Evolutionary conservation across 2,113 vertebrate genomes (phyloP), one percentile per base, ranked within the genome.

Genomic region (Rhizomys pruinosus): DNA sequence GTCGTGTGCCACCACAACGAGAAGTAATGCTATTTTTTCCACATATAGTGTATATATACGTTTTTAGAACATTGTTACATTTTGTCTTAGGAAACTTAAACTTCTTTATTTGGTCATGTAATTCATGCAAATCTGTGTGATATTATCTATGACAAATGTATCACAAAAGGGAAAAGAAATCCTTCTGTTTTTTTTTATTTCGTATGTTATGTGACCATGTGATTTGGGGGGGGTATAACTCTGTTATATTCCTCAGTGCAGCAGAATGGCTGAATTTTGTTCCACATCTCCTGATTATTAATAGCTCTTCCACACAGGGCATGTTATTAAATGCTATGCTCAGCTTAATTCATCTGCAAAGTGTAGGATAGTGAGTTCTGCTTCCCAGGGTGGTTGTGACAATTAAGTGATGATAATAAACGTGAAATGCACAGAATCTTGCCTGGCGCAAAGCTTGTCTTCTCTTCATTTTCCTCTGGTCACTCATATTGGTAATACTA

Each of bases 11-110:
- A n/a, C n/a, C n/a, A n/a, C n/a, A n/a, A n/a, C n/a, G n/a, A n/a
- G n/a, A n/a, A n/a, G n/a, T n/a, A n/a, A n/a, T n/a, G n/a, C n/a
- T n/a, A n/a, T n/a, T n/a, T n/a, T n/a, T n/a, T n/a, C n/a, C 13
- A 0, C n/a, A n/a, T 68, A 71, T 20, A 72, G n/a, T 9, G 5
- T 20, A 39, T 77, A 44, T 4, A 73, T 87, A 22, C 42, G n/a
- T n/a, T 81, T 89, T 85, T 55, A 91, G 68, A 89, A 23, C 34
- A 81, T 52, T 66, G 17, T 66, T 91, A 27, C 59, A 42, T 82
- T 82, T 84, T 77, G 94, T 64, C n/a, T 72, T 76, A 72, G 69
- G 68, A 52, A 39, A 87, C 79, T 92, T 87, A 59, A 69, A 19
- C 11, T 55, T 42, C 59, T 74, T 94, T 42, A 79, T 81, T n/a